phyloP scores from a whole-genome alignment of 2,888 invertebrate genomes.

The Balanococcus diminutus region DNA sequence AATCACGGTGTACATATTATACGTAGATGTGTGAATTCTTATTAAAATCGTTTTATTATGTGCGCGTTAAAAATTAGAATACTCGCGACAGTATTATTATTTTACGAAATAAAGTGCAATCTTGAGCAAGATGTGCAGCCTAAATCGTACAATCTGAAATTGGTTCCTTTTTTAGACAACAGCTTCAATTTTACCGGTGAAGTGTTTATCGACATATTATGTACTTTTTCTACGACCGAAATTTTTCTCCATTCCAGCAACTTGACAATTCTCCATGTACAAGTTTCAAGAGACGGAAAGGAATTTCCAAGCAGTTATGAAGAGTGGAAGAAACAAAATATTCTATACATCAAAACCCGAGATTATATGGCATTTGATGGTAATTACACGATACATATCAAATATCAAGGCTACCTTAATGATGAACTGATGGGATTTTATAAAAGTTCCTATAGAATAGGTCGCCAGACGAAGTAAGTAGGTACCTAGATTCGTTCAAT shows the following conservation, averaged over 20 bases:
- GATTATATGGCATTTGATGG: neutral
- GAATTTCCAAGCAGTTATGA: neutral
- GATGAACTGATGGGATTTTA: conserved; percentile 57
- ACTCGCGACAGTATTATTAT: neutral
- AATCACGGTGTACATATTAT: conserved; percentile 8
- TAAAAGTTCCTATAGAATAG: conserved; percentile 53
- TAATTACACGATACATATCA: conserved; percentile 49
- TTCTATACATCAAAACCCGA: neutral
- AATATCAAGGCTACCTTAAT: conserved; percentile 48
- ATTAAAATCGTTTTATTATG: neutral
- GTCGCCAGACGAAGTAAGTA: conserved; percentile 37
- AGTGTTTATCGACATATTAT: neutral
- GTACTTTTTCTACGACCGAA: neutral
- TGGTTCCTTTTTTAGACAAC: conserved; percentile 42
- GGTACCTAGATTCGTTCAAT: neutral
- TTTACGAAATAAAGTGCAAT: neutral
- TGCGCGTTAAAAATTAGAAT: neutral
- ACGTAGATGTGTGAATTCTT: neutral
- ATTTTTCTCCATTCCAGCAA: neutral
- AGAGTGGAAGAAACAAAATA: neutral
- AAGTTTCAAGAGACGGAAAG: neutral
- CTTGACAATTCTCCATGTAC: neutral
- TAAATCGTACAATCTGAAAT: conserved; percentile 20
- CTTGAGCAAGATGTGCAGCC: neutral
- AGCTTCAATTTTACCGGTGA: conserved; percentile 28